Conservation (phyloP, 2,113 vertebrate genomes). For the Irena cyanogastra region DNA sequence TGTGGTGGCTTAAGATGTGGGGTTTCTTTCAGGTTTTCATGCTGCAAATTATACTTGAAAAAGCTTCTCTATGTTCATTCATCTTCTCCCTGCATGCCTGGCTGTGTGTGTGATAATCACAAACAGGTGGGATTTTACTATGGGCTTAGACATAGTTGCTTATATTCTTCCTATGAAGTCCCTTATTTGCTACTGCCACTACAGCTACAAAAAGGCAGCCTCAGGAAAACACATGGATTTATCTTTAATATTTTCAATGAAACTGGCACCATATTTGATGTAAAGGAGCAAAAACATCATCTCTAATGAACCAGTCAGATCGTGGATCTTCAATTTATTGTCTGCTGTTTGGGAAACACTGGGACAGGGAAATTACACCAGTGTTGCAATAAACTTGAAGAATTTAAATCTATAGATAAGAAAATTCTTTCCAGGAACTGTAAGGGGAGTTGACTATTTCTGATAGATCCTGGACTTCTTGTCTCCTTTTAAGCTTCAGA, state of each 20-base stretch:
- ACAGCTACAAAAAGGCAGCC: not conserved
- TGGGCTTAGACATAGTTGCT: not conserved
- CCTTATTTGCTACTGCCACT: not conserved
- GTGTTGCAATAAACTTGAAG: not conserved
- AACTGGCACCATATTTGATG: not conserved
- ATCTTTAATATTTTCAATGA: not conserved
- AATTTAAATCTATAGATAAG: constrained; percentile 27
- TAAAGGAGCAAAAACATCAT: not conserved
- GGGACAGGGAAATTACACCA: not conserved
- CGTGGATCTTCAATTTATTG: not conserved
- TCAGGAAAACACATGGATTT: not conserved
- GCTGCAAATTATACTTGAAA: not conserved
- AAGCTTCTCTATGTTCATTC: not conserved
- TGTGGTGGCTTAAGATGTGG: not conserved
- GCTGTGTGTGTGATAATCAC: not conserved
- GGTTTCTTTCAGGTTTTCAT: not conserved
- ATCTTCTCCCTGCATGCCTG: not conserved
- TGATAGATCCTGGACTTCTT: not conserved
- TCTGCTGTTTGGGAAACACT: not conserved
- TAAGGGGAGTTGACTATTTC: not conserved
- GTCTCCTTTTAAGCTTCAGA: not conserved
- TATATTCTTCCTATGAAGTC: not conserved
- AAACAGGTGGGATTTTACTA: not conserved
- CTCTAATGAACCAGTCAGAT: not conserved
- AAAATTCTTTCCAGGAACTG: constrained; percentile 43